Conservation (phyloP, 1,140 invertebrate species). For the Aphis craccivora region DNA sequence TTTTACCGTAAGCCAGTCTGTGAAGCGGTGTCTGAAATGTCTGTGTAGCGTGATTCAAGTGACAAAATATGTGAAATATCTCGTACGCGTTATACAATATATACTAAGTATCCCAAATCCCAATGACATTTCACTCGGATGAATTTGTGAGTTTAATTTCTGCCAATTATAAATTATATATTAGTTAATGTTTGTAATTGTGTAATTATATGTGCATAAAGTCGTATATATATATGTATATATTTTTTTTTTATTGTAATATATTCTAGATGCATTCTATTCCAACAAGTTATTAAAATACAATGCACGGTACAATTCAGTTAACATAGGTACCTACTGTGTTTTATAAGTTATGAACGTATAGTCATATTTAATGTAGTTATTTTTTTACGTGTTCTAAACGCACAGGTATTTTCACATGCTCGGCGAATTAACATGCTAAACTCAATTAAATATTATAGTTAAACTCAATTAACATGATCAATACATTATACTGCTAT, state of each 20-base stretch:
- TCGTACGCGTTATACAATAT: background rate
- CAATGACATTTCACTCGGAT: background rate
- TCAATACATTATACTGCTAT: background rate
- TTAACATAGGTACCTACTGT: background rate
- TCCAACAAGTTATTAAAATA: slow-evolving; percentile 39
- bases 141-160: background rate
- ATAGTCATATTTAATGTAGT: slow-evolving; percentile 14
- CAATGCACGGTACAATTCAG: slow-evolving; percentile 20
- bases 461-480: too few species aligned
- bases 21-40: background rate
- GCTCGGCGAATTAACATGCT: background rate
- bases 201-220: slow-evolving; percentile 18
- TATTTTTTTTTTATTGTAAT: background rate
- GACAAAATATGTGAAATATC: background rate
- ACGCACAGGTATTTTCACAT: slow-evolving; percentile 10
- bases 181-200: background rate
- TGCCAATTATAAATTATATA: background rate
- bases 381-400: slow-evolving; percentile 9
- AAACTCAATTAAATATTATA: too few species aligned
- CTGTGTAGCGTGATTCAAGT: background rate
- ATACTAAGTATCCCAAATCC: background rate
- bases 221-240: background rate
- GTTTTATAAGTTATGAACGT: slow-evolving; percentile 25
- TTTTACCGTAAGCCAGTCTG: background rate
- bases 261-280: background rate